Base-by-base conservation (phyloP, 2,113 vertebrate species). In the Cynocephalus volans region DNA sequence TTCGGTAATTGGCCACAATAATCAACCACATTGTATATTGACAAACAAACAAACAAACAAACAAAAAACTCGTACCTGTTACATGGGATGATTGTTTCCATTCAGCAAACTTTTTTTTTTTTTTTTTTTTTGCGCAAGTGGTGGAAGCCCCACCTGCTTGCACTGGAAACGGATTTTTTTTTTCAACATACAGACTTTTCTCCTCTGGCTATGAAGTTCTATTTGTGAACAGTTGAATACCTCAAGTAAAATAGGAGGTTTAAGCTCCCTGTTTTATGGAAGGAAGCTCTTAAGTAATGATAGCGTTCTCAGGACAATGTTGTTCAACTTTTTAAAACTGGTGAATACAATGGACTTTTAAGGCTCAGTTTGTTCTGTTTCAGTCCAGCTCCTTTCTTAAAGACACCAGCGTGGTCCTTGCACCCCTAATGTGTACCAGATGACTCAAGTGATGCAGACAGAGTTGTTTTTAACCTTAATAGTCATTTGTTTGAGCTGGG, bases 141-240 rank as follows among this genome's bases (percentile, higher is more conserved):
- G 33, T 95, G 8, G 62, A 86, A 88, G 56, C 50, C 50, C 14
- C 73, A 52, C 17, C 93, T 69, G 4, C 41, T 95, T 97, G 58
- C 36, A 52, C n/a, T 96, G 50, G 36, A 95, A 82, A 77, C 48
- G 23, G 28, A 69, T 52, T 95, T 64, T 41, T 62, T 86, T 80
- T 86, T 80, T 65, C 58, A 56, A 75, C 7, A 73, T 48, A 79
- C 52, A 88, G 92, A 19, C 24, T 95, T 96, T 89, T 82, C 52
- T 93, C 50, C n/a, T 86, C 58, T 96, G 84, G 10, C 45, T 95
- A 2, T 94, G 28, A 65, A 82, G n/a, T 97, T 93, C 36, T 82
- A 18, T 96, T 88, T 86, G 69, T 97, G 80, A 95, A 76, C 11
- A 93, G 62, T 60, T 96, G 24, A 95, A 70, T 93, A 87, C 24